These are phyloP conservation scores for Delia radicum DNA, from an alignment of 1,140 invertebrate species.

Conservation along the genomic window DNA sequence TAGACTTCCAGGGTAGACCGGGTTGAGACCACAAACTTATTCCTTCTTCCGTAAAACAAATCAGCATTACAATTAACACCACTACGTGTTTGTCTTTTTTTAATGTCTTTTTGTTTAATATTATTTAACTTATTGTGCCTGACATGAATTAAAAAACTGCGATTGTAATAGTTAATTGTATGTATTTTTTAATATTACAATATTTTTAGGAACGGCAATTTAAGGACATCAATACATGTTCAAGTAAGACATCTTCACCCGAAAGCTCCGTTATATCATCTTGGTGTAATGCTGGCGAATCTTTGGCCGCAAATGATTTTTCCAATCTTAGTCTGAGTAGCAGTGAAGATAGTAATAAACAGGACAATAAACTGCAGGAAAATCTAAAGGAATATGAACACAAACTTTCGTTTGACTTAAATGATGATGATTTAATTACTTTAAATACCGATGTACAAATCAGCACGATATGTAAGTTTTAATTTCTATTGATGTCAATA, in stretches of 20 bases:
- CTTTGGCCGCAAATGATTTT: constrained; percentile 64
- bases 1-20: too few species aligned
- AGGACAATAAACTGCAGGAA: constrained; percentile 18
- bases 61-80: too few species aligned
- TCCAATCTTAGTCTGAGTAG: constrained; percentile 59
- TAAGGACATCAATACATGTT: constrained; percentile 29
- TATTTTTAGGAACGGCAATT: constrained; percentile 20
- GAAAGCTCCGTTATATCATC: constrained; percentile 58
- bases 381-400: constrained; percentile 33
- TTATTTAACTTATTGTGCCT: neutral
- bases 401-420: constrained; percentile 40
- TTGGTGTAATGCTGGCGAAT: constrained; percentile 65
- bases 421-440: constrained; percentile 41
- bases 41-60: too few species aligned
- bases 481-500: neutral
- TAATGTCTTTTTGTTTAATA: too few species aligned
- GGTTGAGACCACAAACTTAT: too few species aligned
- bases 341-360: constrained; percentile 58
- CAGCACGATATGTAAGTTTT: constrained; percentile 49
- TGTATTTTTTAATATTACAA: neutral
- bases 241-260: constrained; percentile 56
- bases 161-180: neutral
- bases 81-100: too few species aligned
- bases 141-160: neutral
- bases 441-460: constrained; percentile 47